Percentiles rank a stretch among this genome's conserved stretches.
These are phyloP conservation scores for Lasioglossum oenotherae DNA, from an alignment of 2,888 invertebrate species.

Conservation along the genomic window DNA sequence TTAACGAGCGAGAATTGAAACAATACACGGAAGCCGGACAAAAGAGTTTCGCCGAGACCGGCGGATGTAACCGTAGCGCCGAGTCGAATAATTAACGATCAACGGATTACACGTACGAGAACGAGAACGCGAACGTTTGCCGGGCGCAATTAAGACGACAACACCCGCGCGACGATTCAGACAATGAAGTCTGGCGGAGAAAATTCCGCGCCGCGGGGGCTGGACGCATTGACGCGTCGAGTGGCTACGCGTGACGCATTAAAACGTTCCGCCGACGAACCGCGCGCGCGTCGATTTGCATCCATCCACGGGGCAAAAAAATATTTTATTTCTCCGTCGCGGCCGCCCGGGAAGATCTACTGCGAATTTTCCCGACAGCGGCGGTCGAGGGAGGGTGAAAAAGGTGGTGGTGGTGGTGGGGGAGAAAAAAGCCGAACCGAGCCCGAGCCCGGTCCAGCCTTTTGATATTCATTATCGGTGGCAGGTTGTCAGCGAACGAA, in stretches of 20 bases:
- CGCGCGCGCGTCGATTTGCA: not conserved
- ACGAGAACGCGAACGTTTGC: slow-evolving; percentile 34
- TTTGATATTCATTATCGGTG: slow-evolving; percentile 70
- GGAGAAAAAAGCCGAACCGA: not conserved
- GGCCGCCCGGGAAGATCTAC: slow-evolving; percentile 18
- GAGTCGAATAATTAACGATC: slow-evolving; percentile 54
- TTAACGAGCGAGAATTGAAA: slow-evolving; percentile 43
- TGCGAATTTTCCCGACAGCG: not conserved
- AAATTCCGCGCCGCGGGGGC: slow-evolving; percentile 27
- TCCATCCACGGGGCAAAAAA: slow-evolving; percentile 1
- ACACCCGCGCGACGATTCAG: not conserved
- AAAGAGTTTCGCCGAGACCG: slow-evolving; percentile 14
- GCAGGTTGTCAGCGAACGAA: slow-evolving; percentile 68
- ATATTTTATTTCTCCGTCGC: not conserved
- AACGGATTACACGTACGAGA: slow-evolving; percentile 25
- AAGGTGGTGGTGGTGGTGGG: not conserved
- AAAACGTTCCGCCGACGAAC: slow-evolving; percentile 26
- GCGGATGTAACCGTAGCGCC: slow-evolving; percentile 14
- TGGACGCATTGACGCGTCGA: slow-evolving; percentile 36
- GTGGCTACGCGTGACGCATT: slow-evolving; percentile 34
- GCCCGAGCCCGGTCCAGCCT: slow-evolving; percentile 17
- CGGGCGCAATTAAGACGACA: slow-evolving; percentile 50
- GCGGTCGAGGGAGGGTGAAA: not conserved
- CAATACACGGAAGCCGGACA: slow-evolving; percentile 35
- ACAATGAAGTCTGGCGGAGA: slow-evolving; percentile 19